Conservation (phyloP, 2,888 invertebrate genomes). For the Eristalis tenax region DNA sequence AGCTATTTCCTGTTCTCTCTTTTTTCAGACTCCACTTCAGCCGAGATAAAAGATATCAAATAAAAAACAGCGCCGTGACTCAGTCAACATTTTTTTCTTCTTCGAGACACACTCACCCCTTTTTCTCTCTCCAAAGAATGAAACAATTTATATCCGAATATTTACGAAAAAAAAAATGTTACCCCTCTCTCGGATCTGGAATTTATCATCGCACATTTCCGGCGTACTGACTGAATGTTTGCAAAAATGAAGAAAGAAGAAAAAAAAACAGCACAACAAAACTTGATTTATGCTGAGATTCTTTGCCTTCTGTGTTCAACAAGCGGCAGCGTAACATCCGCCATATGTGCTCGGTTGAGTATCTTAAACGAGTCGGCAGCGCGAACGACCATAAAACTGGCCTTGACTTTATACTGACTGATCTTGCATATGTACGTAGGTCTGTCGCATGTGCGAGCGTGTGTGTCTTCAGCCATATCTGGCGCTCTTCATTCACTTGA, state of each 20-base stretch:
- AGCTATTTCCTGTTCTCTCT: no score
- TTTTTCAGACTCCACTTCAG: no score
- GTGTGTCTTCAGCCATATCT: conserved; percentile 9
- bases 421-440: neutral
- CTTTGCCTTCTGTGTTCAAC: conserved; percentile 13
- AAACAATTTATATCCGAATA: neutral
- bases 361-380: conserved; percentile 53
- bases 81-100: no score
- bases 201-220: conserved; percentile 54
- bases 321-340: conserved; percentile 54
- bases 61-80: no score
- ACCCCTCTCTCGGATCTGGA: conserved; percentile 11
- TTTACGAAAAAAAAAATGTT: neutral
- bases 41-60: no score
- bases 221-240: conserved; percentile 44
- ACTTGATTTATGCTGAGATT: conserved; percentile 62
- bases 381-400: conserved; percentile 50
- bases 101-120: neutral
- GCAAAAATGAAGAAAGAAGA: conserved; percentile 9
- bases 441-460: neutral
- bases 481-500: neutral
- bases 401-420: conserved; percentile 63
- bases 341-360: conserved; percentile 46
- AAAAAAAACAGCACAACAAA: neutral
- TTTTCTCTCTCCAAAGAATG: neutral